Evolutionary conservation across 1,140 invertebrate species (phyloP), one percentile per base, ranked within the genome.

Genomic region (Bombus confusus): DNA sequence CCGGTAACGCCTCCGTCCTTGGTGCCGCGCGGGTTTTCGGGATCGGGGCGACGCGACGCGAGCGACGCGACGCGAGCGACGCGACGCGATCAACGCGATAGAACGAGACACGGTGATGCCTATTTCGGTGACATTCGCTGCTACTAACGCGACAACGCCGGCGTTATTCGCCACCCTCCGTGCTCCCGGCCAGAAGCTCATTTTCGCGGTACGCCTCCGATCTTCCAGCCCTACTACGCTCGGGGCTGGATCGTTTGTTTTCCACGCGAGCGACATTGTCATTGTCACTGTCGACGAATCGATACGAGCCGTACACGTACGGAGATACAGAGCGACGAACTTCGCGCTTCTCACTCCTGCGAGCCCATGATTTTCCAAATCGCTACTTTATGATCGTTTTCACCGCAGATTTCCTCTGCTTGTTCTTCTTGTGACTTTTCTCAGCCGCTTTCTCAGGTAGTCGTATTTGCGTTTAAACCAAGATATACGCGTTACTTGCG

Each of bases 161-260:
- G 2, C n/a, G 66, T 59, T 71, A 39, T 62, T 79, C 66, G 22
- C 52, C 25, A 34, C 52, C 43, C 52, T 74, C 37, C 39, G 74
- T 43, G 80, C 37, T 74, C 57, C 62, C 81, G 74, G 88, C 66
- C 76, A 88, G 90, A 89, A 92, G 91, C 91, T 93, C 92, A 93
- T 93, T 93, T 93, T 92, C 91, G 87, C 90, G 89, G 91, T 88
- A 88, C 87, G 85, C 77, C 86, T 34, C 10, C 82, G 59, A 66
- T 39, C 64, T 37, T 28, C 59, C 6, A 6, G 22, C n/a, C 37
- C 39, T 37, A 13, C 39, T 37, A 13, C 64, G 57, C 57, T 64
- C 59, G 79, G 75, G 73, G 89, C 86, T n/a, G 69, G 79, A 59
- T 92, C 92, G 90, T 93, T 93, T 91, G 91, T 93, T 93, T 92